Evolutionary conservation across 2,888 invertebrate species (phyloP), one percentile per base, ranked within the genome.

Genomic region (Drosophila helvetica): DNA sequence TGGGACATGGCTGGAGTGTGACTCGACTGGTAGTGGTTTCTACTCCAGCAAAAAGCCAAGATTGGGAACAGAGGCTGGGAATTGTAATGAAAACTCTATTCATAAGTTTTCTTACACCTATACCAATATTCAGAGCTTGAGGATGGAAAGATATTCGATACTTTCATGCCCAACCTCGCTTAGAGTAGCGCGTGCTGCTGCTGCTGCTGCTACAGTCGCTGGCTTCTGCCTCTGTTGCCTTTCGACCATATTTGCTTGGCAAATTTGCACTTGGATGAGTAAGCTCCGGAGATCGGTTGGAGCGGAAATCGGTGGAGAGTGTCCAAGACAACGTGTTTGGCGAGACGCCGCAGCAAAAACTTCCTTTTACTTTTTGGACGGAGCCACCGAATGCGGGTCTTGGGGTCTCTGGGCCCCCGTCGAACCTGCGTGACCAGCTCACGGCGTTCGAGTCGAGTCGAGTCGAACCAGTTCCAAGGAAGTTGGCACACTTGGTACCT

Each of bases 401-500:
- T 67, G 75, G 75, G 81, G 81, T 84, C 82, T 81, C 59, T 81
- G 65, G 74, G 78, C 78, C 80, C 61, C 22, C 59, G 27, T 62
- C 58, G 54, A 80, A 80, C 80, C 71, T 63, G 80, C 79, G 66
- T 76, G 78, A 80, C 80, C 74, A 74, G 78, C 65, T 78, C 58
- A 8, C 27, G 27, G 27, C 27, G 27, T 27, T 8, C 7, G 25
- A 7, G 22, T 22, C 22, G 22, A 3, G 22, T 22, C 22, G 19
- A 51, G 42, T 42, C 53, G 30, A 58, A 71, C 78, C 78, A 75
- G 78, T 69, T 82, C 69, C 73, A 81, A 84, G 82, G 85, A 81
- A 81, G 85, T 79, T 81, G 85, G 85, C 85, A 79, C 78, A 84
- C 76, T 79, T 75, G 79, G 30, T 75, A 69, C 84, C 70, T 75